A percentile compares a stretch with the other conserved stretches of the same genome.
phyloP scores from a whole-genome alignment of 2,888 invertebrate species.

The Temnothorax ravouxi region DNA sequence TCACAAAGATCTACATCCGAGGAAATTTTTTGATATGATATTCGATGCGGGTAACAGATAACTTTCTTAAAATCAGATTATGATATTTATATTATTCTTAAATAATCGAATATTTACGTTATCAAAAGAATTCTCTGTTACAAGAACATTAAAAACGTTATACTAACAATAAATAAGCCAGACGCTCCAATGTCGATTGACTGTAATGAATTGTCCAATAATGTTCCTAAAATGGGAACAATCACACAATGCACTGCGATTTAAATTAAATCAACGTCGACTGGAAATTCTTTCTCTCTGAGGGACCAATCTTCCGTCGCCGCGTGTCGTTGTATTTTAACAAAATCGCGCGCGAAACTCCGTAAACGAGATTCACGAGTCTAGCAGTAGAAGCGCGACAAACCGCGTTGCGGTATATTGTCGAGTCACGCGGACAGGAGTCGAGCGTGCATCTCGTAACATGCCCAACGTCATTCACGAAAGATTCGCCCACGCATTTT shows the following conservation, averaged over 20 bases:
- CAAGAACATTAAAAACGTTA: neutral
- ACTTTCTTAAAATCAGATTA: neutral
- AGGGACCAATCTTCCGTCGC: neutral
- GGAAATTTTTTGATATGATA: neutral
- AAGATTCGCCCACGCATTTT: slow-evolving; percentile 31
- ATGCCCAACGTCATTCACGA: slow-evolving; percentile 10
- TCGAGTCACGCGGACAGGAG: neutral
- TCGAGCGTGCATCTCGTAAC: neutral
- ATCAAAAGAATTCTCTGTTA: neutral
- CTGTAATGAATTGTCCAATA: slow-evolving; percentile 40
- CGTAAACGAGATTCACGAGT: neutral
- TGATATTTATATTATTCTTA: neutral
- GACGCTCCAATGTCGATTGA: neutral
- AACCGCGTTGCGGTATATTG: neutral
- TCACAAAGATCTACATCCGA: neutral
- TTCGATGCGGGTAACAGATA: neutral
- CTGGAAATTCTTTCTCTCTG: slow-evolving; percentile 8
- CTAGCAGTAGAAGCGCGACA: neutral
- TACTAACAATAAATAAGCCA: neutral
- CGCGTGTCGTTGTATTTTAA: neutral
- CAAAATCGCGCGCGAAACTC: neutral
- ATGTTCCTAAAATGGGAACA: slow-evolving; percentile 19
- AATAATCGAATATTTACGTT: neutral
- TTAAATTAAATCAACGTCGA: slow-evolving; percentile 45
- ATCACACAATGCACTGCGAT: neutral